Conservation (phyloP, 2,113 vertebrate genomes). For the Platysteira castanea region DNA sequence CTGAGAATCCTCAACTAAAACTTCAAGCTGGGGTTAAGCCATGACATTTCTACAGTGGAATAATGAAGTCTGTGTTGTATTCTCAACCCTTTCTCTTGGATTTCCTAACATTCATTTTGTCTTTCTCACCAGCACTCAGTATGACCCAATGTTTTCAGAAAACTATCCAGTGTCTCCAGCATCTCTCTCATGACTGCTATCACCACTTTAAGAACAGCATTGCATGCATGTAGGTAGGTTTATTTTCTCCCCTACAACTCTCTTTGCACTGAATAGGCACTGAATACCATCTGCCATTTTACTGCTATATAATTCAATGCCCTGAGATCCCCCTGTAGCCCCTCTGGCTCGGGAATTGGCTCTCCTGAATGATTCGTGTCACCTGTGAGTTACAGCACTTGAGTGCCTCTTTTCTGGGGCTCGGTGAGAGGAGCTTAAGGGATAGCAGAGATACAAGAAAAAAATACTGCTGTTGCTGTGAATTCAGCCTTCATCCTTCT, state of each 20-base stretch:
- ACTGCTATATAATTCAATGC: background rate
- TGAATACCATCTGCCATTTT: background rate
- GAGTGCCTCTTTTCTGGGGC: background rate
- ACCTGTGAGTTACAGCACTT: background rate
- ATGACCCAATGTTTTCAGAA: background rate
- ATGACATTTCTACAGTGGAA: background rate
- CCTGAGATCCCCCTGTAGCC: background rate
- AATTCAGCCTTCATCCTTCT: background rate
- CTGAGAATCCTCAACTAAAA: too few species aligned
- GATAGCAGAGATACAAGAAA: background rate
- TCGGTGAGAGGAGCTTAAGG: background rate
- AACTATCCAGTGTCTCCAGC: background rate
- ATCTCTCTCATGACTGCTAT: background rate
- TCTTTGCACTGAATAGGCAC: background rate
- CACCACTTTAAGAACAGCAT: background rate
- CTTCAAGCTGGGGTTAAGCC: too few species aligned
- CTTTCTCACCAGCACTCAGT: background rate
- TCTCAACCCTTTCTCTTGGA: background rate
- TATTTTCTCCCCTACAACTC: background rate
- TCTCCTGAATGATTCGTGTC: background rate
- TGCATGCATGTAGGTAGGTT: rapidly evolving
- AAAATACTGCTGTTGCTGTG: background rate
- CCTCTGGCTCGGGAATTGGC: background rate
- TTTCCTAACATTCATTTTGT: background rate
- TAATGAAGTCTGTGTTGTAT: background rate